Base-by-base conservation (phyloP, 1,140 invertebrate genomes). In the Branchinecta lindahli region DNA sequence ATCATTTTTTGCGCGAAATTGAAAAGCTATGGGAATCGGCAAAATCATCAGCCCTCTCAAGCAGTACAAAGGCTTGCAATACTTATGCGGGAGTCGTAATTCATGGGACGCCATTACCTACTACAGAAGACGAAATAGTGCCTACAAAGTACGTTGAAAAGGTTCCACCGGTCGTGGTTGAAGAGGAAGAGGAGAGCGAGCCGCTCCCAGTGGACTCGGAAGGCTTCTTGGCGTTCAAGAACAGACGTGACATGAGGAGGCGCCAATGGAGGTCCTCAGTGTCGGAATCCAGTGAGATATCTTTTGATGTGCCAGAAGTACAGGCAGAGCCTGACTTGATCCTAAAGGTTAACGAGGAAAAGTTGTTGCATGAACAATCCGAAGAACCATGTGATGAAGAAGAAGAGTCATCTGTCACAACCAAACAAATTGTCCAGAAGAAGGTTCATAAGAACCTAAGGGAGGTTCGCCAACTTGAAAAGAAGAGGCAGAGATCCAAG, bases 201-300 rank as follows among this genome's bases (percentile, higher is more conserved):
- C n/a, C 9, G 6, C 44, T 68, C 65, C 66, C 72, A 15, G 74
- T 80, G 6, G 81, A 83, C 74, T 75, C 79, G 66, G 80, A 84
- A 74, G 82, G 81, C 33, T 83, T 83, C 71, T 77, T 79, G 65
- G 79, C 81, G 73, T 79, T 78, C 71, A 73, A 82, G 6, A 80
- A 79, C 61, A 77, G 76, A 70, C 78, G 75, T 70, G 80, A 82
- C 72, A 73, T 80, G 68, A 75, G 78, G 66, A 78, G 75, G n/a
- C 74, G 79, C 45, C 76, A 77, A 68, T 81, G 81, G 66, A 77
- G 81, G 73, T 79, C 80, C 44, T 81, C 81, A 0, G 74, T 79
- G 70, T 74, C 75, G 7, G 70, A 71, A 33, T 70, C 70, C 44
- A 68, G 71, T 18, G 71, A 73, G 21, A 10, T 45, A 8, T 8